These are phyloP conservation scores for Melitaea athalia DNA, from an alignment of 2,888 invertebrate genomes.

Conservation along the genomic window DNA sequence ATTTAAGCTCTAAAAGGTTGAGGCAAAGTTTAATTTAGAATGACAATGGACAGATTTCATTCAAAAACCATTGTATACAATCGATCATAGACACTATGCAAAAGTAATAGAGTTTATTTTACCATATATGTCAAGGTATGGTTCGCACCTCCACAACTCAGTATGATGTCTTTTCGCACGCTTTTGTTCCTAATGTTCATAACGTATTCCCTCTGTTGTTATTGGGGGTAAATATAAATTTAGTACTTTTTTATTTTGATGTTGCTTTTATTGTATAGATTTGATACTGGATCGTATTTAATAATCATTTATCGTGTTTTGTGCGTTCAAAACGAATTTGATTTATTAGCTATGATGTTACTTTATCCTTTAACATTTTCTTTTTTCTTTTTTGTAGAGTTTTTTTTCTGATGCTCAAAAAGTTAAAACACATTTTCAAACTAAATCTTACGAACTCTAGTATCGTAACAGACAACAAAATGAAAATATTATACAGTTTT, in stretches of 20 bases:
- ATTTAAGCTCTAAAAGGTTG: constrained; percentile 42
- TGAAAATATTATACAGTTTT: no score
- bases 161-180: constrained; percentile 61
- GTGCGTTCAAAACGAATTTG: not conserved
- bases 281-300: constrained; percentile 49
- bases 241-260: constrained; percentile 69
- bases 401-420: no score
- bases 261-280: constrained; percentile 60
- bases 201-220: constrained; percentile 76
- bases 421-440: no score
- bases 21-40: constrained; percentile 47
- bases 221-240: constrained; percentile 73
- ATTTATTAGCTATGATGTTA: not conserved
- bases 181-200: constrained; percentile 79
- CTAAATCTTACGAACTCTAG: no score
- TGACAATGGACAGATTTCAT: constrained; percentile 47
- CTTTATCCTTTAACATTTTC: no score
- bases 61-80: constrained; percentile 43
- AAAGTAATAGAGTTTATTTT: constrained; percentile 46
- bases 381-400: no score
- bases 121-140: constrained; percentile 49
- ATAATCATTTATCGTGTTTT: not conserved
- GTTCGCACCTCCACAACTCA: constrained; percentile 71
- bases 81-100: constrained; percentile 48
- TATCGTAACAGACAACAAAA: no score